A percentile compares a stretch with the other conserved stretches of the same genome.
Evolutionary conservation across 2,888 invertebrate genomes (phyloP).

Genomic region (Tortricodes alternella): DNA sequence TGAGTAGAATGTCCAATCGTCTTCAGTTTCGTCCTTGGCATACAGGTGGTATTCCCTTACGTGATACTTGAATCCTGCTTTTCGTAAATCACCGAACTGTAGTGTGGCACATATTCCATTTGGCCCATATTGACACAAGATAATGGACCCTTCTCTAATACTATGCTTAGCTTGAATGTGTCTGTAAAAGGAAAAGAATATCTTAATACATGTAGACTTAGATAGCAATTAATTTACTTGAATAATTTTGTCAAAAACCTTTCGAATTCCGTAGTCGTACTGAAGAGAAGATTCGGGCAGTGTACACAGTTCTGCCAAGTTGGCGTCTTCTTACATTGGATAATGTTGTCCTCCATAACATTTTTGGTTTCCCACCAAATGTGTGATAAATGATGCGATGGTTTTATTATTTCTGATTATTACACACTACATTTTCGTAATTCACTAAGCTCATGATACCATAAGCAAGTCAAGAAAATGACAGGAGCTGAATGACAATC

Average conservation of each 20-base stretch:
- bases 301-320: slow-evolving; percentile 85
- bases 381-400: slow-evolving; percentile 2
- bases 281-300: slow-evolving; percentile 83
- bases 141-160: slow-evolving; percentile 92
- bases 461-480: slow-evolving; percentile 14
- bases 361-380: slow-evolving; percentile 49
- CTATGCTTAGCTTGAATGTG: slow-evolving; percentile 92
- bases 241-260: slow-evolving; percentile 63
- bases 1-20: slow-evolving; percentile 93
- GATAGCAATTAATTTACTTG: slow-evolving; percentile 10
- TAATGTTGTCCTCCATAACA: slow-evolving; percentile 78
- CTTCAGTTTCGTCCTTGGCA: slow-evolving; percentile 58
- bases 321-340: slow-evolving; percentile 60
- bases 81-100: slow-evolving; percentile 94
- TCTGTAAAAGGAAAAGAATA: slow-evolving; percentile 68
- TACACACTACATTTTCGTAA: slow-evolving; percentile 21
- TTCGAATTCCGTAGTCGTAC: slow-evolving; percentile 83
- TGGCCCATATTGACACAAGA: slow-evolving; percentile 93
- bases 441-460: slow-evolving; percentile 14
- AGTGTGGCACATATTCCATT: slow-evolving; percentile 93
- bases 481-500: slow-evolving; percentile 13
- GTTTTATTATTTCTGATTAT: slow-evolving; percentile 1
- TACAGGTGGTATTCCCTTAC: slow-evolving; percentile 86
- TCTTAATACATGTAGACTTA: slow-evolving; percentile 23
- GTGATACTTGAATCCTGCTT: slow-evolving; percentile 94